phyloP scores from a whole-genome alignment of 2,113 vertebrate genomes.

The Sprattus sprattus region DNA sequence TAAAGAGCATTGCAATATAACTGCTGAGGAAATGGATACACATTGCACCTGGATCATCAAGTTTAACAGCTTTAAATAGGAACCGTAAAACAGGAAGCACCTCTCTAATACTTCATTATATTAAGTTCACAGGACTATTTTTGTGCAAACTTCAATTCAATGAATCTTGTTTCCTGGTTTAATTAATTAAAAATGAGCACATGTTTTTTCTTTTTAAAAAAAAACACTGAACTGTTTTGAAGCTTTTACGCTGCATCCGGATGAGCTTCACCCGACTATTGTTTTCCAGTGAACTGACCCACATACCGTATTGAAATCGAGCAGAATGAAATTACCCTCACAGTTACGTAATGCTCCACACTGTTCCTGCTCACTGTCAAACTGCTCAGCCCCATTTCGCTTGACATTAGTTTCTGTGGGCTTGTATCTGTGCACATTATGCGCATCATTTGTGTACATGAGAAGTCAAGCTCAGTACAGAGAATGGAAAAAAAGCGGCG shows the following conservation, averaged over 20 bases:
- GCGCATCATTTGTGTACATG: neutral
- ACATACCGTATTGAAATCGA: neutral
- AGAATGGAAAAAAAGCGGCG: neutral
- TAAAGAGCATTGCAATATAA: neutral
- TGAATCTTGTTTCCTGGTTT: neutral
- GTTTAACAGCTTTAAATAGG: neutral
- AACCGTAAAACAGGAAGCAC: neutral
- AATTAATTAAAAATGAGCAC: neutral
- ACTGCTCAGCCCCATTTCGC: neutral
- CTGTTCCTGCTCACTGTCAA: conserved; percentile 8
- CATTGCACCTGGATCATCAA: neutral
- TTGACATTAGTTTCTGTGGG: neutral
- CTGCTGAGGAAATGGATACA: neutral
- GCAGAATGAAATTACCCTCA: neutral
- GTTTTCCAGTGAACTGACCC: conserved; percentile 14
- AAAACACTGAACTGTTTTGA: neutral
- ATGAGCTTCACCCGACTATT: neutral
- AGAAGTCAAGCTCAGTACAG: neutral
- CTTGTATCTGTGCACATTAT: neutral
- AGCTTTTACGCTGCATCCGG: neutral
- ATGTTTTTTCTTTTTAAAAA: neutral
- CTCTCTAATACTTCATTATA: neutral
- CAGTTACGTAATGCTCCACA: neutral
- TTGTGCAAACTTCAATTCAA: neutral
- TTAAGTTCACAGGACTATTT: neutral